Evolutionary conservation across 2,113 vertebrate genomes (phyloP).

Genomic region (Protobothrops mucrosquamatus): DNA sequence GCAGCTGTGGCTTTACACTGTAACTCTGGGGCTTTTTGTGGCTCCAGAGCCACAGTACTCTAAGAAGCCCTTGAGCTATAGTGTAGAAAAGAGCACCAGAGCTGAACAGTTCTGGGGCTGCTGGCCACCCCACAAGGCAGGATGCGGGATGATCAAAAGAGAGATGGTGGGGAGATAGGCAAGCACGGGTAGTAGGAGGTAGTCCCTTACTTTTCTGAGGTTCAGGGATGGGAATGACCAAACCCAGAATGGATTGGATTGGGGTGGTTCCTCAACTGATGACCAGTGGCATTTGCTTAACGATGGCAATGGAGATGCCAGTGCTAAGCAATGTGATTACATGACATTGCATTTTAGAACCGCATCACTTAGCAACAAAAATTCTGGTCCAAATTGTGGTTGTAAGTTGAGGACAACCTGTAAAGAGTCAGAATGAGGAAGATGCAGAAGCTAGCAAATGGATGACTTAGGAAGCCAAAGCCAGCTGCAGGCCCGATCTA

Average conservation of each 20-base stretch:
- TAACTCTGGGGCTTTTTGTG: neutral
- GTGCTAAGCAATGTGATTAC: neutral
- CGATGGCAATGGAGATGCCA: neutral
- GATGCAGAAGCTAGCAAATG: neutral
- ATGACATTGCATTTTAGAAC: neutral
- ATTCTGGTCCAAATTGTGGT: neutral
- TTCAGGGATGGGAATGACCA: neutral
- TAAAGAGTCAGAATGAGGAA: neutral
- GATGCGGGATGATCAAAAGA: neutral
- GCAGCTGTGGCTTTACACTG: neutral
- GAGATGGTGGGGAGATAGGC: neutral
- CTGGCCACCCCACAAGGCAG: neutral
- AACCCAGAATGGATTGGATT: neutral
- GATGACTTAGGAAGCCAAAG: neutral
- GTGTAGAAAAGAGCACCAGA: neutral
- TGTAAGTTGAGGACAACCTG: neutral
- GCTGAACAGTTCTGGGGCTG: neutral
- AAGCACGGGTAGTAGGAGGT: neutral
- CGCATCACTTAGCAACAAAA: neutral
- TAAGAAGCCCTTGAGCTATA: neutral
- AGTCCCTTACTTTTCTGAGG: neutral
- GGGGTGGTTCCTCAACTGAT: neutral
- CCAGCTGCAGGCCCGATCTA: neutral
- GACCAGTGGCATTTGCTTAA: neutral
- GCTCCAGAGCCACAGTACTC: neutral